Base-by-base conservation (phyloP, 2,797 vertebrate genomes). In the Rallus crepitans region DNA sequence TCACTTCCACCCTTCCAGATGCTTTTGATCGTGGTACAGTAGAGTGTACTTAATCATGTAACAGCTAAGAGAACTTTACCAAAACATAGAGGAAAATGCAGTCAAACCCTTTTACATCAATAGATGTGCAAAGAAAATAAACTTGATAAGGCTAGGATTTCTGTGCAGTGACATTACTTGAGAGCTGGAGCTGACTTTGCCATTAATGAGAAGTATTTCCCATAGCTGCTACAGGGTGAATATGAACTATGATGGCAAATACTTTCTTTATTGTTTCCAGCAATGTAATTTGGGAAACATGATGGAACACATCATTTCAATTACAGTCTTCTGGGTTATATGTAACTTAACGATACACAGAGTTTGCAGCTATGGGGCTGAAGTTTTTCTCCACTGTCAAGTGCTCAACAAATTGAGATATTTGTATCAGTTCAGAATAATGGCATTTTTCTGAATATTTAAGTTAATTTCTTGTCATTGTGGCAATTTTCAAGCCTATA, bases 1-100 rank as follows among this genome's bases (percentile, higher is more conserved):
- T 95, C 82, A 89, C 93, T 96, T 96, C 97, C 87, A 96, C 92
- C 91, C 97, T 97, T 97, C 95, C 97, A 98, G 95, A 92, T 97
- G 97, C 97, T 97, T 96, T 94, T 98, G 96, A 97, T 97, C 96
- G 68, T 92, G 77, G 93, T 77, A 6, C 92, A 96, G 88, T 13
- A 76, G 91, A 92, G 94, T 42, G 91, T 91, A 91, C 66, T 96
- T 95, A 89, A 97, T 96, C 83, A 24, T 80, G 70, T 79, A 87
- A 37, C 91, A 93, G 95, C 89, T 92, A 65, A 65, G 77, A 96
- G 92, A 94, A 56, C 87, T 83, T 71, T 35, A 93, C 56, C 91
- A 94, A 94, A 88, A 84, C 48, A 55, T 27, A 68, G 95, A 73
- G 82, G 53, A 79, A 94, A 95, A 40, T 11, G 66, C 76, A 95